phyloP scores from a whole-genome alignment of 2,113 vertebrate genomes.

The Anas platyrhynchos region DNA sequence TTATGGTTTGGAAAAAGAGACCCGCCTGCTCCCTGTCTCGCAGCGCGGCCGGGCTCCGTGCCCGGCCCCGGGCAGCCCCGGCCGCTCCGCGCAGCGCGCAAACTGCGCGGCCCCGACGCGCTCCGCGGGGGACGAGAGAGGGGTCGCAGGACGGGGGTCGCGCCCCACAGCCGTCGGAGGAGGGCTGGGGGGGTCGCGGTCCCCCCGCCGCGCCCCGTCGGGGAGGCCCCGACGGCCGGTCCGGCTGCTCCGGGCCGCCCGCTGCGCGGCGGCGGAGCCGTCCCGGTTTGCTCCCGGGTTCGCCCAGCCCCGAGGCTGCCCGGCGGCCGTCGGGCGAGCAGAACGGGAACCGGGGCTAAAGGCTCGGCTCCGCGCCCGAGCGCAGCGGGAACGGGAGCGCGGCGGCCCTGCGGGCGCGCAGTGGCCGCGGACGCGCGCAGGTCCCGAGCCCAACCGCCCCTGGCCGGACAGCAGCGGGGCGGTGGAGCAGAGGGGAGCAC shows the following conservation, averaged over 20 bases:
- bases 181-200: no score
- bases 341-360: background rate
- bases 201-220: no score
- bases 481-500: constrained; percentile 48
- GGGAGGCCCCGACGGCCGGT: no score
- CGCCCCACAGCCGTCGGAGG: no score
- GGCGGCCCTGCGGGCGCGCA: background rate
- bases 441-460: background rate
- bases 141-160: no score
- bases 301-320: no score
- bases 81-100: no score
- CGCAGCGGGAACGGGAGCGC: background rate
- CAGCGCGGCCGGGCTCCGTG: background rate
- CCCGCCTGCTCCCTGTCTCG: constrained; percentile 18
- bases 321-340: no score
- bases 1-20: constrained; percentile 89
- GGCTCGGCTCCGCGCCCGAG: background rate
- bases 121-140: background rate
- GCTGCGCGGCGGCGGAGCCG: no score
- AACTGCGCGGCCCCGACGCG: background rate
- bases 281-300: no score
- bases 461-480: background rate
- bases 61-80: no score
- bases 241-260: no score
- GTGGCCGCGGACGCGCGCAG: background rate